These are phyloP conservation scores for Drosophila kuntzei DNA, from an alignment of 2,888 invertebrate genomes.

Conservation along the genomic window DNA sequence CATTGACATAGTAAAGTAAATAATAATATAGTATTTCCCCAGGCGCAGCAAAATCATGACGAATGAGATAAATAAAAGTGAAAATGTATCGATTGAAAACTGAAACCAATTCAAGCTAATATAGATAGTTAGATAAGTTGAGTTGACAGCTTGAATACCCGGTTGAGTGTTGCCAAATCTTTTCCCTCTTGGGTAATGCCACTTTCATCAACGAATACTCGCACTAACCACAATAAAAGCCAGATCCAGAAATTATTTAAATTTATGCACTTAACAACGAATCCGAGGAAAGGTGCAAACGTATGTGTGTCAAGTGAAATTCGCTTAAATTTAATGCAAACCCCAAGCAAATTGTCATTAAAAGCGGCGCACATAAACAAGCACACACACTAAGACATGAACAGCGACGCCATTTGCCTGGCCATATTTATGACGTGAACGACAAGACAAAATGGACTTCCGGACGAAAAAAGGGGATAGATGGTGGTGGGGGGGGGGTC, in stretches of 20 bases:
- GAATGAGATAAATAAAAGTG: neutral
- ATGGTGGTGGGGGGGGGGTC: neutral
- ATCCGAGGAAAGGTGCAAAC: constrained; percentile 2
- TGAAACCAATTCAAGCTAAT: neutral
- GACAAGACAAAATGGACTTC: constrained; percentile 82
- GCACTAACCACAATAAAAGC: constrained; percentile 22
- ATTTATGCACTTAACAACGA: constrained; percentile 60
- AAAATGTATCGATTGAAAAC: constrained; percentile 10
- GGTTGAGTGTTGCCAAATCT: neutral
- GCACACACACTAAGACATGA: constrained; percentile 58
- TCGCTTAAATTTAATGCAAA: constrained; percentile 75
- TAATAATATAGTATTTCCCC: neutral
- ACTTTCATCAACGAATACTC: constrained; percentile 27
- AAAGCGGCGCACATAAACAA: constrained; percentile 64
- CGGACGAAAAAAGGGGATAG: constrained; percentile 41
- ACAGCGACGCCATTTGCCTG: constrained; percentile 72
- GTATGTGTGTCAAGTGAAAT: constrained; percentile 72
- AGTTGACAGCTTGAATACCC: constrained; percentile 25
- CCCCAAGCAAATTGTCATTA: constrained; percentile 79
- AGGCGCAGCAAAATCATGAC: neutral
- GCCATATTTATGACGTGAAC: constrained; percentile 80
- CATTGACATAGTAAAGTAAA: neutral
- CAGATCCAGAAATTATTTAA: constrained; percentile 71
- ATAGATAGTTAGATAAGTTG: neutral
- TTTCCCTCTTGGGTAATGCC: neutral